Evolutionary conservation across 2,113 vertebrate genomes (phyloP), one percentile per base, ranked within the genome.

Genomic region (Lamprotornis superbus): DNA sequence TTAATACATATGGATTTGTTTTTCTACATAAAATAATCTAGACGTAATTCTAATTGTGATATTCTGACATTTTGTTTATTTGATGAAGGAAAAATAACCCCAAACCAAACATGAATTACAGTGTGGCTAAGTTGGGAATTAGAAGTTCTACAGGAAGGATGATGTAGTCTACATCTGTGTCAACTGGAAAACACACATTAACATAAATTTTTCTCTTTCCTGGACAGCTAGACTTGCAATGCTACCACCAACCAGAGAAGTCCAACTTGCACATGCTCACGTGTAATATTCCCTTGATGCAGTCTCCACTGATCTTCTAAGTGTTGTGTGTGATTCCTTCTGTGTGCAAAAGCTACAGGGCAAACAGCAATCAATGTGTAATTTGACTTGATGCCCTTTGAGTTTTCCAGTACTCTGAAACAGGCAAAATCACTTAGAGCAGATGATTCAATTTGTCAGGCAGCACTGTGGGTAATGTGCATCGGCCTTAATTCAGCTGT

Each of bases 321-420:
- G 93, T 79, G 88, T 92, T 90, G 71, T 63, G 74, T 87, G 85
- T 57, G 91, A 97, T 96, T 97, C 89, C 73, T 94, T 93, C 85
- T 94, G 80, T 89, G 90, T 78, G 94, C 86, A 87, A 97, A 95
- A 95, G 90, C 96, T 96, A 97, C 96, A 95, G 95, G 90, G 94
- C 94, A 93, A 95, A 94, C 95, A 93, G 89, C 89, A 61, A 93
- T 95, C 95, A 96, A 96, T 95, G 86, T 95, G 92, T 96, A 97
- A 97, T 96, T 96, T 95, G 95, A 95, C 95, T 97, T 96, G 94
- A 97, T 97, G 96, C 94, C 95, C 96, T 97, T 90, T 95, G 93
- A 96, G 97, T 97, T 97, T 93, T 92, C 93, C 91, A 94, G 92
- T 87, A 94, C 95, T 97, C 94, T 94, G 90, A 95, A 97, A 97